Evolutionary conservation across 2,888 invertebrate genomes (phyloP).

Genomic region (Scaeva pyrastri): DNA sequence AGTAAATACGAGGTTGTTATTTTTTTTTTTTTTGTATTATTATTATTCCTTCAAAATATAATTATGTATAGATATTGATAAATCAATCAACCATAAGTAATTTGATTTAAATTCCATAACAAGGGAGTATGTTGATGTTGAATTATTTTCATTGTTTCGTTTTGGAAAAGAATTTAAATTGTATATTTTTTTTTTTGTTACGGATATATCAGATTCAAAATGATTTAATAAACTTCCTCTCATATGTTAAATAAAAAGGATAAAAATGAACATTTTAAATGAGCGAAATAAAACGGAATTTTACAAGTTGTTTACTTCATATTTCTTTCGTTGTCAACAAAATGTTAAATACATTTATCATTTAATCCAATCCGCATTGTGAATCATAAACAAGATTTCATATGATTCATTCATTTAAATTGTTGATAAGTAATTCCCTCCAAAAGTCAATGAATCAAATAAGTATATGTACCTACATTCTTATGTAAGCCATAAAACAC

Average conservation of each 20-base stretch:
- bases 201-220: conserved; percentile 41
- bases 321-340: neutral
- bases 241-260: neutral
- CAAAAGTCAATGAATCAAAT: too few relatives aligned
- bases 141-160: conserved; percentile 14
- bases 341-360: neutral
- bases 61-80: neutral
- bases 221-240: conserved; percentile 45
- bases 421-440: too few relatives aligned
- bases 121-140: neutral
- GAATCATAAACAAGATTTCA: too few relatives aligned
- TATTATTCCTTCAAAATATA: too few relatives aligned
- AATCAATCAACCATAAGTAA: neutral
- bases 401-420: too few relatives aligned
- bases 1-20: too few relatives aligned
- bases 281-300: neutral
- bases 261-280: neutral
- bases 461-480: too few relatives aligned
- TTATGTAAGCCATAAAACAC: too few relatives aligned
- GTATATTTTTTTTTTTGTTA: neutral
- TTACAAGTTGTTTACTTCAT: neutral
- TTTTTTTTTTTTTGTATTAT: too few relatives aligned
- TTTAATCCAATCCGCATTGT: too few relatives aligned
- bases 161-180: neutral
- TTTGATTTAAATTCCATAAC: neutral